A percentile compares a stretch with the other conserved stretches of the same genome.
phyloP scores from a whole-genome alignment of 1,140 invertebrate genomes.

The Bathynomus jamesi region DNA sequence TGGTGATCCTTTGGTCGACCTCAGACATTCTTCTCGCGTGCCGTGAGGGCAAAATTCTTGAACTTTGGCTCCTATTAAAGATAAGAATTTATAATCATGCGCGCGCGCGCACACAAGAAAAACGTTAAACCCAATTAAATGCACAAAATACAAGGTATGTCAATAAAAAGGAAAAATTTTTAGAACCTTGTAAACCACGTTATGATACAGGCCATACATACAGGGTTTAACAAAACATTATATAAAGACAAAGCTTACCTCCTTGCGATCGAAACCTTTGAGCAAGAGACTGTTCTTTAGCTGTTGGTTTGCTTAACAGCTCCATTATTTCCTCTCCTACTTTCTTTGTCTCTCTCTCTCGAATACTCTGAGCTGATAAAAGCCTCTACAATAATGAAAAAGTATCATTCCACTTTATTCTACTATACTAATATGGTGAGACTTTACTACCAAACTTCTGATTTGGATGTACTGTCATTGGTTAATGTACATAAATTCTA shows the following conservation, averaged over 20 bases:
- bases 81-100: too few species aligned
- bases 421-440: conserved; percentile 43
- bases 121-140: too few species aligned
- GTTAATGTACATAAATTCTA: not conserved
- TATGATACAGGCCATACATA: too few species aligned
- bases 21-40: conserved; percentile 80
- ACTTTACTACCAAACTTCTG: conserved; percentile 20
- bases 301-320: conserved; percentile 86
- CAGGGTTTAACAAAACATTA: too few species aligned
- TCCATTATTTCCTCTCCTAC: conserved; percentile 93
- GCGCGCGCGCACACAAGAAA: too few species aligned
- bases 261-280: conserved; percentile 93
- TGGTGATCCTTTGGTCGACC: conserved; percentile 48
- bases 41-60: conserved; percentile 91
- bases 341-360: conserved; percentile 92
- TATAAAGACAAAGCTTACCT: conserved; percentile 42
- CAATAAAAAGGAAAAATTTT: too few species aligned
- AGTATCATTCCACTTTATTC: conserved; percentile 39
- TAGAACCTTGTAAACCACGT: too few species aligned
- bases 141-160: too few species aligned
- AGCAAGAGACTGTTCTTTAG: conserved; percentile 85
- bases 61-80: conserved; percentile 68
- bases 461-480: not conserved
- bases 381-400: conserved; percentile 56
- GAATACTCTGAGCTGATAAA: conserved; percentile 81